Percentiles rank a stretch among this genome's conserved stretches.
phyloP scores from a whole-genome alignment of 2,797 vertebrate species.

The Tauraco hartlaubi region DNA sequence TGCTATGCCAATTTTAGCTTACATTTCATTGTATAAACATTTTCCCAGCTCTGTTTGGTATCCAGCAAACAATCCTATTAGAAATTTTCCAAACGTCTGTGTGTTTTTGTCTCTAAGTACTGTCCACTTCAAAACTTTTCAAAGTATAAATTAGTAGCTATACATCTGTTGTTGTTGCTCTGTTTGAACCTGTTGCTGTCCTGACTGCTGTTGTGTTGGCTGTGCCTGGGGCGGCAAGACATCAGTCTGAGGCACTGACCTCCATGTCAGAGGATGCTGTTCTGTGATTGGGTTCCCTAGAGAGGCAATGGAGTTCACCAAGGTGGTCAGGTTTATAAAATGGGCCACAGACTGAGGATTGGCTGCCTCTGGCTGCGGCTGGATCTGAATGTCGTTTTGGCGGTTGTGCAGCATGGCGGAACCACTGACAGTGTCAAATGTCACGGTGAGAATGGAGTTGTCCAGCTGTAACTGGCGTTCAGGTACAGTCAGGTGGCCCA shows the following conservation, averaged over 20 bases:
- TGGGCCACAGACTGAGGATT: conserved; percentile 91
- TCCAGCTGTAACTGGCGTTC: conserved; percentile 94
- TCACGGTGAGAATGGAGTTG: conserved; percentile 97
- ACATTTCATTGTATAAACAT: not conserved
- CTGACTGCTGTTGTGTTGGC: conserved; percentile 70
- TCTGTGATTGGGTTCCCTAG: conserved; percentile 86
- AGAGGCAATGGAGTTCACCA: conserved; percentile 93
- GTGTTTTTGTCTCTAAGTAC: not conserved
- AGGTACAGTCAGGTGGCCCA: conserved; percentile 87
- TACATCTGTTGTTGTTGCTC: conserved; percentile 90
- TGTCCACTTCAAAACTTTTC: not conserved
- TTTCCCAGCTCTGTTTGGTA: conserved; percentile 65
- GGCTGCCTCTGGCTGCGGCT: conserved; percentile 80
- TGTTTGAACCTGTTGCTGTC: conserved; percentile 71
- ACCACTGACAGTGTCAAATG: conserved; percentile 94
- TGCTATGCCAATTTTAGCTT: not conserved
- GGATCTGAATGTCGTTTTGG: conserved; percentile 86
- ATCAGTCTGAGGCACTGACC: conserved; percentile 85
- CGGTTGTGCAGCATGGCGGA: conserved; percentile 94
- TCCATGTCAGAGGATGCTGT: conserved; percentile 90
- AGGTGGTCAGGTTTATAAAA: conserved; percentile 95
- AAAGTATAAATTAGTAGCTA: conserved; percentile 85
- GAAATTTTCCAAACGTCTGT: not conserved
- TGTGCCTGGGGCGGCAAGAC: conserved; percentile 77
- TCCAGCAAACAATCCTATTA: conserved; percentile 61